Evolutionary conservation across 2,888 invertebrate species (phyloP).

Genomic region (Diarsia rubi): DNA sequence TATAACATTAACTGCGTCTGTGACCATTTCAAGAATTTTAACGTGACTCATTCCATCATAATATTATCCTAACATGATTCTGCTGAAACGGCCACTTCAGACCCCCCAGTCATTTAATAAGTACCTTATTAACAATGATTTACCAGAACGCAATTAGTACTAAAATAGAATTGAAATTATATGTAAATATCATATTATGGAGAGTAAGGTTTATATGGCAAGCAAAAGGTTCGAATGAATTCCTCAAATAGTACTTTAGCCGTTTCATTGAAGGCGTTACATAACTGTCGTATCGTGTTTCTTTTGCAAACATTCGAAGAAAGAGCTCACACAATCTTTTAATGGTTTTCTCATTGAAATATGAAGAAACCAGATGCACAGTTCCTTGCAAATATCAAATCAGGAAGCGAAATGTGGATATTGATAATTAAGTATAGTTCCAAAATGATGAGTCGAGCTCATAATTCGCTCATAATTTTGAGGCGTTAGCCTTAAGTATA

Average conservation of each 20-base stretch:
- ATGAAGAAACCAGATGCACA: not conserved
- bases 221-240: conserved; percentile 21
- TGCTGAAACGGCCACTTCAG: too few species aligned
- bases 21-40: too few species aligned
- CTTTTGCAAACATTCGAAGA: not conserved
- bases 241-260: conserved; percentile 12
- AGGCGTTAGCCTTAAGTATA: not conserved
- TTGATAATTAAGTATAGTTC: not conserved
- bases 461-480: not conserved
- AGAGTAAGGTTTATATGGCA: not conserved
- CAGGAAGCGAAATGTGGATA: not conserved
- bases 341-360: not conserved
- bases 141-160: not conserved
- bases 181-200: not conserved
- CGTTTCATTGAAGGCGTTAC: conserved; percentile 15
- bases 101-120: too few species aligned
- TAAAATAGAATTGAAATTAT: conserved; percentile 7
- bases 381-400: not conserved
- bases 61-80: too few species aligned
- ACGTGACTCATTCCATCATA: too few species aligned
- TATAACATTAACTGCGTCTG: too few species aligned
- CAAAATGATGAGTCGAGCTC: not conserved
- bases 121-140: not conserved
- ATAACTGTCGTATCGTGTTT: conserved; percentile 11
- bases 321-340: not conserved